Base-by-base conservation (phyloP, 2,888 invertebrate species). In the Falcaria lacertinaria region DNA sequence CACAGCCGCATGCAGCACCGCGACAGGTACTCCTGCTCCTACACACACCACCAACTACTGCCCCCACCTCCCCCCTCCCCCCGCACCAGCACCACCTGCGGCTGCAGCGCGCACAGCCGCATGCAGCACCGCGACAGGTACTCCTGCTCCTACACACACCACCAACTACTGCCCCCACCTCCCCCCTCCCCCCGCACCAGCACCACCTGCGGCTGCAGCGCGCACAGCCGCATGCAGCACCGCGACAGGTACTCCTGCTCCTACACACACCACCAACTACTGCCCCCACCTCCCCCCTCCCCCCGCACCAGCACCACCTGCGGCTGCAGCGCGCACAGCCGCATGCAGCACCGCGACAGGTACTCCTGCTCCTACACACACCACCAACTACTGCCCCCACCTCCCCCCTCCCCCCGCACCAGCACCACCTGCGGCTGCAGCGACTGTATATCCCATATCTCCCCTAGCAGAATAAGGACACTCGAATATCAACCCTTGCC, bases 21-120 rank as follows among this genome's bases (percentile, higher is more conserved):
- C 90, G 95, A 7, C 28, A 28, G 11, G 28, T 28, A 28, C 28
- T 28, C 28, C 11, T 28, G 28, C 60, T 95, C 94, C 5, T 97
- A 97, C 39, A 94, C 94, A 55, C 97, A 2, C 3, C 19, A 4
- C 19, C 5, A 2, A 19, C 19, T 5, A 19, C 19, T 5, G 3
- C 3, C 19, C 19, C 19, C 19, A 2, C 19, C 3, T 2, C 19
- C 19, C 19, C 19, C 19, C 19, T 2, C 19, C 19, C 19, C 95
- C 68, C 97, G 96, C 0, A 98, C 98, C 32, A 99, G 83, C 19
- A 99, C 94, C 22, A 99, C 92, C 64, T 95, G 93, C 0, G 98
- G 98, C 33, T 93, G 92, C 45, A 97, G 91, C 13, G 95, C 93
- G 22, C 93, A 91, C 39, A 98, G 96, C 59, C 98, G 93, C 0